These are phyloP conservation scores for Helostoma temminkii DNA, from an alignment of 2,797 vertebrate species.

Conservation along the genomic window DNA sequence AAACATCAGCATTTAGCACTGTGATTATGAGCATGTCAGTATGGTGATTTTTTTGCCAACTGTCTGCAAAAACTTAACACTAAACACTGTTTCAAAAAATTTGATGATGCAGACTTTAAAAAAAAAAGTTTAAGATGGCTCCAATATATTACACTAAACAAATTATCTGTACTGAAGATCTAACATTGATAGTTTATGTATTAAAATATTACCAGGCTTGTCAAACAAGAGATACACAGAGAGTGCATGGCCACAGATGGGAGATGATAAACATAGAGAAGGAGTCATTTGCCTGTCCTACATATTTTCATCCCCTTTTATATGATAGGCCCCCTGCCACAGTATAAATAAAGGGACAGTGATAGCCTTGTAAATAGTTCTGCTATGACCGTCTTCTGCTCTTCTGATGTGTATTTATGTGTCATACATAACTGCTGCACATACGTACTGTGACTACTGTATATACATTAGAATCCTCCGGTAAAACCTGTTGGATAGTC, in stretches of 20 bases:
- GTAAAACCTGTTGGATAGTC: neutral
- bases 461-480: neutral
- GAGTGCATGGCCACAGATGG: slow-evolving; percentile 10
- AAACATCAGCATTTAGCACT: too few species aligned
- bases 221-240: too few species aligned
- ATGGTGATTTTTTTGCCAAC: too few species aligned
- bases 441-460: too few species aligned
- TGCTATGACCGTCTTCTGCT: slow-evolving; percentile 37
- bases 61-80: too few species aligned
- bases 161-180: neutral
- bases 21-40: too few species aligned
- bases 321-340: slow-evolving; percentile 31
- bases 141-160: too few species aligned
- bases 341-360: slow-evolving; percentile 71
- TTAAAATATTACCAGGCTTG: neutral
- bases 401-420: too few species aligned
- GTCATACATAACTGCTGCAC: too few species aligned
- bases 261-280: slow-evolving; percentile 14
- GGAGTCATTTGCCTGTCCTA: slow-evolving; percentile 18
- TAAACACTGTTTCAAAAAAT: too few species aligned
- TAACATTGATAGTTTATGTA: neutral
- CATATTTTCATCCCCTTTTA: slow-evolving; percentile 47
- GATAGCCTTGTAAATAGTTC: slow-evolving; percentile 69
- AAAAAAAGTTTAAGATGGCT: too few species aligned
- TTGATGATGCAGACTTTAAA: too few species aligned